A percentile compares a stretch with the other conserved stretches of the same genome.
Conservation (phyloP, 2,797 vertebrate species). For the Pteropus rufus region DNA sequence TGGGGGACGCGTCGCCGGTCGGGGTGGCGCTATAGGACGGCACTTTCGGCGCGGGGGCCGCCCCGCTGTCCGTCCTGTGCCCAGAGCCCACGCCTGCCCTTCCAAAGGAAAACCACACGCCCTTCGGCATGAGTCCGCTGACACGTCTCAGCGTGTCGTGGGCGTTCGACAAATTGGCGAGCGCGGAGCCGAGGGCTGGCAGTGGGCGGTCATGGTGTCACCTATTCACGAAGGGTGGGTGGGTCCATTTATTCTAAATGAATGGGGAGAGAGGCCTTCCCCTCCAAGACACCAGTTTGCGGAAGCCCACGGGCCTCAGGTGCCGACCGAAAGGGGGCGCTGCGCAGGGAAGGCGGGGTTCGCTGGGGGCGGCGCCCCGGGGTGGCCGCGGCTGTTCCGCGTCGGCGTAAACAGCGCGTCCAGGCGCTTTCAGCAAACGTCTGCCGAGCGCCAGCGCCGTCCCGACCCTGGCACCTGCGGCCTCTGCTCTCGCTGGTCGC, state of each 20-base stretch:
- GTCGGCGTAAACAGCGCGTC: fast-evolving
- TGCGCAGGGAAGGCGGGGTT: fast-evolving
- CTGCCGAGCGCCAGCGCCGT: fast-evolving
- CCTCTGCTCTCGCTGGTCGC: too few relatives aligned
- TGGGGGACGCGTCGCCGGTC: background rate
- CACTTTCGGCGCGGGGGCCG: background rate
- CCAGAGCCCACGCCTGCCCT: background rate
- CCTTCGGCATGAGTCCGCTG: fast-evolving
- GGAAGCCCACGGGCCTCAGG: background rate
- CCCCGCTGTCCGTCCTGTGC: background rate
- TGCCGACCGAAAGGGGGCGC: background rate
- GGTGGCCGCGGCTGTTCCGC: too few relatives aligned
- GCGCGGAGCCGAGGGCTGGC: background rate
- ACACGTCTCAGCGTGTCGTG: fast-evolving
- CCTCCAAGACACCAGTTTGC: fast-evolving
- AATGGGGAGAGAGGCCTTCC: background rate
- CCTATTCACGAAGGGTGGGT: background rate
- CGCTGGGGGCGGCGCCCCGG: fast-evolving
- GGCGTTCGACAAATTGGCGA: background rate
- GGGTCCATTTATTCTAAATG: background rate
- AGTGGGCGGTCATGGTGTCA: fast-evolving
- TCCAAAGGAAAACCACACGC: background rate
- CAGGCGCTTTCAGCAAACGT: background rate
- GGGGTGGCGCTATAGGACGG: background rate
- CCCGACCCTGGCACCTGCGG: fast-evolving